phyloP scores from a whole-genome alignment of 2,113 vertebrate species.

The Centropristis striata region DNA sequence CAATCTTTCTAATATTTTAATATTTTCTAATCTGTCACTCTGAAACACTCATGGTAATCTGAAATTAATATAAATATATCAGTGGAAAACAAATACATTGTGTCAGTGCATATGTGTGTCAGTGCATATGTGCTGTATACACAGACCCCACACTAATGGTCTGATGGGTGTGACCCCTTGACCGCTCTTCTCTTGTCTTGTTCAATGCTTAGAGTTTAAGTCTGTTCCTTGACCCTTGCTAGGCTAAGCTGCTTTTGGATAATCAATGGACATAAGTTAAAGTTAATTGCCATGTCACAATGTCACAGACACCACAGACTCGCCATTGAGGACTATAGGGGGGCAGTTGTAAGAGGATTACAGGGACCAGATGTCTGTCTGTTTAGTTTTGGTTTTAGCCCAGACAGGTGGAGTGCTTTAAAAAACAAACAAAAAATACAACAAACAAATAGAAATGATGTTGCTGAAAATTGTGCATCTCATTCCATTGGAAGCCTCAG shows the following conservation, averaged over 20 bases:
- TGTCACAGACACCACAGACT: conserved; percentile 74
- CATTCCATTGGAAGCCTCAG: not conserved
- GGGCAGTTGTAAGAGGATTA: conserved; percentile 79
- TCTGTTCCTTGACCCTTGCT: conserved; percentile 74
- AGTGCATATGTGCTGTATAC: not conserved
- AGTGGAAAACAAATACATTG: not conserved
- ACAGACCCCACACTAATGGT: conserved; percentile 4
- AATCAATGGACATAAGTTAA: conserved; percentile 80
- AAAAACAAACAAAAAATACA: conserved; percentile 9
- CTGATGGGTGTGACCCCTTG: conserved; percentile 22
- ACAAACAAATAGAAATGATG: not conserved
- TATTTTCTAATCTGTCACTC: not conserved
- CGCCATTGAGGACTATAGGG: conserved; percentile 50
- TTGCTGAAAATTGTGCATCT: conserved; percentile 33
- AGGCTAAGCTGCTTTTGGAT: conserved; percentile 76
- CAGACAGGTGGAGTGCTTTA: conserved; percentile 50
- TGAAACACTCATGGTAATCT: not conserved
- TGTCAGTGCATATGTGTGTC: not conserved
- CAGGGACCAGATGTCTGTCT: conserved; percentile 75
- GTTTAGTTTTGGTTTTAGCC: conserved; percentile 70
- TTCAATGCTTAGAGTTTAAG: conserved; percentile 36
- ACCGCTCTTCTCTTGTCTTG: conserved; percentile 34
- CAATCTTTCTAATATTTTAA: not conserved
- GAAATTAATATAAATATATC: not conserved
- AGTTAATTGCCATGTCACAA: conserved; percentile 82